Conservation (phyloP, 2,113 vertebrate species). For the Boulengeromyrus knoepffleri region DNA sequence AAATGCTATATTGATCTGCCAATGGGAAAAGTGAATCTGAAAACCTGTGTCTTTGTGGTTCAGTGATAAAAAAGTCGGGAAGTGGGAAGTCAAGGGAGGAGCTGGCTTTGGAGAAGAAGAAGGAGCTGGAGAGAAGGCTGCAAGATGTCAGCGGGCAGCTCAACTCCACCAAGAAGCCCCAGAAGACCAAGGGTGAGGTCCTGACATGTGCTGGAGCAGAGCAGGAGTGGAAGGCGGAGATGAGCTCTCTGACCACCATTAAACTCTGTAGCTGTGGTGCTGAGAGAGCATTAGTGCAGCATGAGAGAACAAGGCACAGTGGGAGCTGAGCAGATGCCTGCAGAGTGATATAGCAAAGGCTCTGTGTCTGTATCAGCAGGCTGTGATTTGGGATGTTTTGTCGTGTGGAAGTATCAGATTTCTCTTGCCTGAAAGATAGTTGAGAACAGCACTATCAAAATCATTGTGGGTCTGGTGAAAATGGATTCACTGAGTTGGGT, state of each 20-base stretch:
- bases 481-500: neutral
- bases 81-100: conserved; percentile 86
- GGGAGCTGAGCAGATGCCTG: neutral
- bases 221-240: neutral
- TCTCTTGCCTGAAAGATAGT: neutral
- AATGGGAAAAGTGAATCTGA: neutral
- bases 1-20: neutral
- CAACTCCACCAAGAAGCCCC: conserved; percentile 82
- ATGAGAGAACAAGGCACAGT: neutral
- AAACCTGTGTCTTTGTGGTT: neutral
- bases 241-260: neutral
- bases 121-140: conserved; percentile 81
- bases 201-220: neutral
- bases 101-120: conserved; percentile 82
- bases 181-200: conserved; percentile 75
- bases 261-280: neutral
- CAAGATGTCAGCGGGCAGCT: conserved; percentile 91
- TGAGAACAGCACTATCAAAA: neutral
- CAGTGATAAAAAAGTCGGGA: conserved; percentile 66
- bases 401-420: neutral
- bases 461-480: neutral
- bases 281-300: neutral
- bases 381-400: neutral
- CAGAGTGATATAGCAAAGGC: neutral
- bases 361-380: neutral